Percentiles rank a stretch among this genome's conserved stretches.
These are phyloP conservation scores for Dendrophyllia cribrosa DNA, from an alignment of 64 coral and sea anemone genomes.

Conservation along the genomic window DNA sequence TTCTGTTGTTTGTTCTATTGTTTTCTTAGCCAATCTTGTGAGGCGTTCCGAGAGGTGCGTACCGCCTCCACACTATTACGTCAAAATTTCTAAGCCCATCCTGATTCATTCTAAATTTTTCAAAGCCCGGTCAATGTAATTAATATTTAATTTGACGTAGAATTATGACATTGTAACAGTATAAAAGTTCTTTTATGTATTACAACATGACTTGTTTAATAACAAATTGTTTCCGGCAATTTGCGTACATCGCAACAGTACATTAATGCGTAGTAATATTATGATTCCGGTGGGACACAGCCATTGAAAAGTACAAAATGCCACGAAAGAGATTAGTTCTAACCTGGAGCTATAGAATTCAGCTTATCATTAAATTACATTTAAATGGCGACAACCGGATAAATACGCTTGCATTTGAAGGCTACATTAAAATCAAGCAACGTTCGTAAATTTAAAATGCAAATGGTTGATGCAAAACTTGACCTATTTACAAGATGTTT, in stretches of 20 bases:
- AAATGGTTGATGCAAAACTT: not conserved
- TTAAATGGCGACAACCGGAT: too few species aligned
- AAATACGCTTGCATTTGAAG: too few species aligned
- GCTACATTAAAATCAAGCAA: not conserved
- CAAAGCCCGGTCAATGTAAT: conserved; percentile 17
- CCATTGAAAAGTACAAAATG: not conserved
- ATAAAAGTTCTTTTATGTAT: too few species aligned
- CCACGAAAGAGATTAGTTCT: not conserved
- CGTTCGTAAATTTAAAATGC: not conserved
- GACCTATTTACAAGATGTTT: conserved; percentile 25
- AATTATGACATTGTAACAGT: not conserved
- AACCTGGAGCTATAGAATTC: not conserved
- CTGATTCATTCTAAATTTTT: not conserved
- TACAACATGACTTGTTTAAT: too few species aligned
- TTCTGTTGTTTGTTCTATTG: too few species aligned
- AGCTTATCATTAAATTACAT: not conserved
- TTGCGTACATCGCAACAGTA: not conserved
- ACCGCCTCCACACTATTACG: not conserved
- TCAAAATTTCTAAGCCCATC: conserved; percentile 24
- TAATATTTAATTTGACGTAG: not conserved
- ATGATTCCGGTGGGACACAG: not conserved
- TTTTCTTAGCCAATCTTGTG: too few species aligned
- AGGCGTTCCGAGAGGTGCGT: too few species aligned
- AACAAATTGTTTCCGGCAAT: too few species aligned
- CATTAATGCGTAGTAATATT: not conserved